These are phyloP conservation scores for Gambusia yucatana DNA, from an alignment of 2,797 vertebrate species.

Conservation along the genomic window DNA sequence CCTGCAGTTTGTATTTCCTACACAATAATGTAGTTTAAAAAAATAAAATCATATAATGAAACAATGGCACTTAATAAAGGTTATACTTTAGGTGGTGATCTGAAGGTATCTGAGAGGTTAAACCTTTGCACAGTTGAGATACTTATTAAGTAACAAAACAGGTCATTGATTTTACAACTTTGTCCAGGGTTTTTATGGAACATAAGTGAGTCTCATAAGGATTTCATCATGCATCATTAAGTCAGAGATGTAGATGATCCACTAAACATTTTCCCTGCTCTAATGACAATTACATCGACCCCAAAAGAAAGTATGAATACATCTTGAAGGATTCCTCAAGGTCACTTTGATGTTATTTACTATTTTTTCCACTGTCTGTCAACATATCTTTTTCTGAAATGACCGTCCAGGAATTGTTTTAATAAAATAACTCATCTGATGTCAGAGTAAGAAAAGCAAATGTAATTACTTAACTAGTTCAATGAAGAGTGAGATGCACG, in stretches of 20 bases:
- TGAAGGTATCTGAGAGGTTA: conserved; percentile 62
- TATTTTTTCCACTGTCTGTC: background rate
- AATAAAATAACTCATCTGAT: conserved; percentile 22
- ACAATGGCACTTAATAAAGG: conserved; percentile 46
- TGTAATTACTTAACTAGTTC: conserved; percentile 23
- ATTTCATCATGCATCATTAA: conserved; percentile 86
- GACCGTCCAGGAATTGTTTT: conserved; percentile 6
- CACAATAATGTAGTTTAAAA: too few species aligned
- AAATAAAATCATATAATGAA: conserved; percentile 6
- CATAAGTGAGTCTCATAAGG: conserved; percentile 86
- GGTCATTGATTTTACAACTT: conserved; percentile 85
- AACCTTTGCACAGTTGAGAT: conserved; percentile 79
- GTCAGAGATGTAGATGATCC: conserved; percentile 83
- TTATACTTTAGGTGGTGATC: conserved; percentile 54
- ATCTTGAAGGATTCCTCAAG: conserved; percentile 60
- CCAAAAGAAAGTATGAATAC: conserved; percentile 44
- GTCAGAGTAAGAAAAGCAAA: conserved; percentile 27
- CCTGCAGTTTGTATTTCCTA: background rate
- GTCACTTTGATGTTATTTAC: conserved; percentile 44
- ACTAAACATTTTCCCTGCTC: conserved; percentile 78
- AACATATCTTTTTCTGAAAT: conserved; percentile 10
- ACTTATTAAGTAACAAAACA: conserved; percentile 85
- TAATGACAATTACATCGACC: conserved; percentile 75
- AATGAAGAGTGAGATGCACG: conserved; percentile 33
- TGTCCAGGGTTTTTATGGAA: conserved; percentile 83